phyloP scores from a whole-genome alignment of 2,113 vertebrate species.

The Pseudopodoces humilis region DNA sequence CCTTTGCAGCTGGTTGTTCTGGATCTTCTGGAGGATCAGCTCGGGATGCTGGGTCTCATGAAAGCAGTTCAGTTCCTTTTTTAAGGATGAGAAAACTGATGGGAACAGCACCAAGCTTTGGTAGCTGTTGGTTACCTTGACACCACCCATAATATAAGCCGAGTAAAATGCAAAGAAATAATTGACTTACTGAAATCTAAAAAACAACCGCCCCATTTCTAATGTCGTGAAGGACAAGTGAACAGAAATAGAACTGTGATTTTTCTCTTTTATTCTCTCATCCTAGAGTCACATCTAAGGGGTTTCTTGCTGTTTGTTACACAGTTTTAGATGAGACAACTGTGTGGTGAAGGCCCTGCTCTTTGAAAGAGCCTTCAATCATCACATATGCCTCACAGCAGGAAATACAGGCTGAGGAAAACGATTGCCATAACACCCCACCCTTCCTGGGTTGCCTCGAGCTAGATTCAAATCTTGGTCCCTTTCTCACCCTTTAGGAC shows the following conservation, averaged over 20 bases:
- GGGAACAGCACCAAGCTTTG: neutral
- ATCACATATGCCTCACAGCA: neutral
- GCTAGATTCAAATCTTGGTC: neutral
- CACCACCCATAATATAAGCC: neutral
- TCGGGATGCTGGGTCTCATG: neutral
- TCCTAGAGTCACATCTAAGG: neutral
- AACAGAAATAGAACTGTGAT: conserved; percentile 30
- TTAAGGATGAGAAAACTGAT: neutral
- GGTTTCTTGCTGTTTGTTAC: neutral
- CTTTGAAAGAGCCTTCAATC: neutral
- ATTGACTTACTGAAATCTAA: conserved; percentile 13
- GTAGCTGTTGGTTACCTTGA: neutral
- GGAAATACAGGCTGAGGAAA: neutral
- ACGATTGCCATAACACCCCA: neutral
- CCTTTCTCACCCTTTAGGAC: neutral
- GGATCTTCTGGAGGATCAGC: neutral
- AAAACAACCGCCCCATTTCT: neutral
- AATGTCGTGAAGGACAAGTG: neutral
- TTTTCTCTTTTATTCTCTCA: conserved; percentile 14
- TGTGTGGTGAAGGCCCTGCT: neutral
- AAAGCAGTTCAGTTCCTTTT: neutral
- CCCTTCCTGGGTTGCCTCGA: neutral
- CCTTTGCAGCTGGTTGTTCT: neutral
- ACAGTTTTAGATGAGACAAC: neutral
- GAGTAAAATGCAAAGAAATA: conserved; percentile 32